These are phyloP conservation scores for Pachycephala philippinensis DNA, from an alignment of 2,113 vertebrate species.

Conservation along the genomic window DNA sequence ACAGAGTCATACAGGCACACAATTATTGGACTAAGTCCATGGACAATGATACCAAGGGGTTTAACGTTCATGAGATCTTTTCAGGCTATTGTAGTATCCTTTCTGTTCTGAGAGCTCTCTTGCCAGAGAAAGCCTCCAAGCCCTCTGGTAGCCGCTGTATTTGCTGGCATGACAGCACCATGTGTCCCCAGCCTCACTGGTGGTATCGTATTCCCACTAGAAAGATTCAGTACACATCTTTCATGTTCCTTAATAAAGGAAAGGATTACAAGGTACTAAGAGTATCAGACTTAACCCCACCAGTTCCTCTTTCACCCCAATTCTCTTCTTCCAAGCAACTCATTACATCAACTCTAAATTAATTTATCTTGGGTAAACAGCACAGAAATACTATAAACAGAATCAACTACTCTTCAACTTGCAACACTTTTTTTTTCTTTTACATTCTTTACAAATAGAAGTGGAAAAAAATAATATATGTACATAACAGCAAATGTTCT, in stretches of 20 bases:
- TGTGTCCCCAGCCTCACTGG: background rate
- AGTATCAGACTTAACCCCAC: slow-evolving; percentile 9
- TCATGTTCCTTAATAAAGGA: slow-evolving; percentile 43
- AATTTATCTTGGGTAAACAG: slow-evolving; percentile 54
- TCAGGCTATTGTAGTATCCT: slow-evolving; percentile 1
- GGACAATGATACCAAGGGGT: slow-evolving; percentile 41
- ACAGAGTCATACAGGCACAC: slow-evolving; percentile 24
- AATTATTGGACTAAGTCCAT: slow-evolving; percentile 44
- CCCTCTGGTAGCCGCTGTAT: background rate
- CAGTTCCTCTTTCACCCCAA: slow-evolving; percentile 30
- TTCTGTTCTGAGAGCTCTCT: background rate
- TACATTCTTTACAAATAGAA: slow-evolving; percentile 44
- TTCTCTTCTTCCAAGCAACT: slow-evolving; percentile 27
- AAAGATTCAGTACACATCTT: background rate
- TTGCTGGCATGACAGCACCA: background rate
- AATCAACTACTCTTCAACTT: slow-evolving; percentile 47
- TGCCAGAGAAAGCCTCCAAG: background rate
- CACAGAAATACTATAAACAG: slow-evolving; percentile 29
- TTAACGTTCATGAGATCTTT: slow-evolving; percentile 40
- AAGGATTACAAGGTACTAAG: slow-evolving; percentile 53
- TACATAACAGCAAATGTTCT: slow-evolving; percentile 56
- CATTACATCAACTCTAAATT: slow-evolving; percentile 40
- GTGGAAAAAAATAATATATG: slow-evolving; percentile 51
- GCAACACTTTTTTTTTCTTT: slow-evolving; percentile 18
- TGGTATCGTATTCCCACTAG: background rate